Base-by-base conservation (phyloP, 2,113 vertebrate genomes). In the Athene noctua region DNA sequence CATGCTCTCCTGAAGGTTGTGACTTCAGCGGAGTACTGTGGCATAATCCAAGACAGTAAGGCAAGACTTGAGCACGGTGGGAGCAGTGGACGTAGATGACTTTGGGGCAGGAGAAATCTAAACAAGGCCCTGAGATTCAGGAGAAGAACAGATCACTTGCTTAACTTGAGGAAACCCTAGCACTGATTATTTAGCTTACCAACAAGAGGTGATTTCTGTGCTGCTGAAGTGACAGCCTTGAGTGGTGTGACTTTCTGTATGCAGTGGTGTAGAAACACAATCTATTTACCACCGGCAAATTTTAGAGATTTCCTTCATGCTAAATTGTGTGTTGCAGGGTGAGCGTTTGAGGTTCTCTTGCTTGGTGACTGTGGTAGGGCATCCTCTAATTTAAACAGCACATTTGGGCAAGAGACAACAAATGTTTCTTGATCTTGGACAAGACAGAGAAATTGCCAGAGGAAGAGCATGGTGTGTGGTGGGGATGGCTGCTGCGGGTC, bases 41-140 rank as follows among this genome's bases (percentile, higher is more conserved):
- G 34, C 1, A 0, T 65, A 49, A 36, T 5, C 7, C 1, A 19
- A 87, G 57, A 32, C 32, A 21, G 27, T 8, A 30, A 23, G 18
- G 23, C 42, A 25, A 67, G 42, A 17, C 54, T 62, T 85, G 4
- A 83, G 32, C 21, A 2, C n/a, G 13, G 5, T 6, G 4, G 12
- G 68, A 77, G 17, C 15, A 19, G 34, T 40, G 55, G 13, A 4
- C 0, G 0, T 2, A 3, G 22, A 7, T 77, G 22, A 16, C 85
- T 19, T 55, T 21, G 10, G 34, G 42, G 25, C 20, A 65, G 54
- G 62, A 46, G 29, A 61, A 92, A 83, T 46, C 51, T 54, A 54
- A 85, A 47, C 1, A 1, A 32, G 14, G 9, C 44, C 26, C 8
- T 36, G 5, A 70, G 67, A 26, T 88, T 79, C 11, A 32, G 54